Conservation (phyloP, 2,888 invertebrate genomes). For the Trichacis sp. region DNA sequence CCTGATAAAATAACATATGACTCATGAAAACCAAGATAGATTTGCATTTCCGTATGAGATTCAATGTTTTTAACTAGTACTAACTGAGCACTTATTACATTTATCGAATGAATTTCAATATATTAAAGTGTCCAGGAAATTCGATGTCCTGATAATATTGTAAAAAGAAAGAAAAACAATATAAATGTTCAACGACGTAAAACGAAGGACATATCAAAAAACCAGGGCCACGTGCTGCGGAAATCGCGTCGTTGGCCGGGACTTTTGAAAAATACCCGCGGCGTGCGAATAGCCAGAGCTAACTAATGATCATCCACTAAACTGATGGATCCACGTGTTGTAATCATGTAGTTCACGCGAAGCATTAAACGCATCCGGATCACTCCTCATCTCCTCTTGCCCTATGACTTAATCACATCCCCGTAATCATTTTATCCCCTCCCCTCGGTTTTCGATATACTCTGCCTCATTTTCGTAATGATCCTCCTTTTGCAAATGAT, state of each 20-base stretch:
- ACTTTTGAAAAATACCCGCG: slow-evolving; percentile 52
- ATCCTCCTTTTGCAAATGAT: slow-evolving; percentile 51
- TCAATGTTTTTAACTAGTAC: no score
- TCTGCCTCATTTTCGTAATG: slow-evolving; percentile 51
- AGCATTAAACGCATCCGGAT: slow-evolving; percentile 32
- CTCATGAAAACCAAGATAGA: no score
- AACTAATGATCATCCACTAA: slow-evolving; percentile 60
- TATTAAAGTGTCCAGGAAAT: no score
- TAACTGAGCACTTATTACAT: no score
- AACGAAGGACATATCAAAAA: no score
- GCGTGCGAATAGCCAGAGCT: slow-evolving; percentile 61
- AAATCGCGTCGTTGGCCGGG: slow-evolving; percentile 61
- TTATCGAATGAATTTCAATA: no score
- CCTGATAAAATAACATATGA: no score
- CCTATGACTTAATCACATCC: slow-evolving; percentile 57
- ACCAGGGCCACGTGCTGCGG: slow-evolving; percentile 40
- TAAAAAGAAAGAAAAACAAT: no score
- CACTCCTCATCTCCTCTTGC: slow-evolving; percentile 30
- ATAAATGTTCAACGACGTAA: no score
- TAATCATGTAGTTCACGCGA: slow-evolving; percentile 60
- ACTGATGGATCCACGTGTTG: slow-evolving; percentile 48
- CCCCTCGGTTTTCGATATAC: slow-evolving; percentile 45
- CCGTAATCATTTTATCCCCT: slow-evolving; percentile 55
- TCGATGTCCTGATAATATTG: no score
- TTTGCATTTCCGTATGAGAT: no score